phyloP scores from a whole-genome alignment of 1,140 invertebrate species.

The Drosophila kikkawai region DNA sequence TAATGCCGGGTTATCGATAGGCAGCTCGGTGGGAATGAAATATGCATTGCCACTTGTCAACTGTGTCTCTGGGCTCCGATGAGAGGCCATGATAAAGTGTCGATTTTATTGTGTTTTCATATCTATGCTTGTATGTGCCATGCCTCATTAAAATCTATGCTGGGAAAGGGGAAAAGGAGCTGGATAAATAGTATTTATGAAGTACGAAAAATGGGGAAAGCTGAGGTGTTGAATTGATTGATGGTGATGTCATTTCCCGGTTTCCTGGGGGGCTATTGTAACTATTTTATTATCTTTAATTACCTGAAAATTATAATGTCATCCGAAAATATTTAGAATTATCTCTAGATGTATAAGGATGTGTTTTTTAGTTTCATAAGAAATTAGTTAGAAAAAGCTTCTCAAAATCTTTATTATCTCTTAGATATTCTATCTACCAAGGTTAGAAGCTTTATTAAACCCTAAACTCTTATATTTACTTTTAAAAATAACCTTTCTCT shows the following conservation, averaged over 20 bases:
- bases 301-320: background rate
- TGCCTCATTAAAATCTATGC: slow-evolving; percentile 20
- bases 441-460: background rate
- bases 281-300: background rate
- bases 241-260: background rate
- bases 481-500: background rate
- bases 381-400: too few relatives aligned
- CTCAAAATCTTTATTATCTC: too few relatives aligned
- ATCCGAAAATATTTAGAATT: too few relatives aligned
- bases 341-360: background rate
- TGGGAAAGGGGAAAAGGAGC: background rate
- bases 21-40: slow-evolving; percentile 35
- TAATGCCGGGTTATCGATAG: slow-evolving; percentile 28
- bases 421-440: background rate
- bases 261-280: background rate
- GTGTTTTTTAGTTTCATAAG: too few relatives aligned
- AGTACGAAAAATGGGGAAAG: slow-evolving; percentile 6
- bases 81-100: slow-evolving; percentile 34
- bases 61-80: slow-evolving; percentile 1
- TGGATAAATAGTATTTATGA: slow-evolving; percentile 12
- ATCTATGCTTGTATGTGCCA: slow-evolving; percentile 3
- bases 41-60: slow-evolving; percentile 44
- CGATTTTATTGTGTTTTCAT: slow-evolving; percentile 13
- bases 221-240: slow-evolving; percentile 27
- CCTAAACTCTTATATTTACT: accelerated